phyloP scores from a whole-genome alignment of 64 coral and sea anemone genomes.

The Stichodactyla mertensii region DNA sequence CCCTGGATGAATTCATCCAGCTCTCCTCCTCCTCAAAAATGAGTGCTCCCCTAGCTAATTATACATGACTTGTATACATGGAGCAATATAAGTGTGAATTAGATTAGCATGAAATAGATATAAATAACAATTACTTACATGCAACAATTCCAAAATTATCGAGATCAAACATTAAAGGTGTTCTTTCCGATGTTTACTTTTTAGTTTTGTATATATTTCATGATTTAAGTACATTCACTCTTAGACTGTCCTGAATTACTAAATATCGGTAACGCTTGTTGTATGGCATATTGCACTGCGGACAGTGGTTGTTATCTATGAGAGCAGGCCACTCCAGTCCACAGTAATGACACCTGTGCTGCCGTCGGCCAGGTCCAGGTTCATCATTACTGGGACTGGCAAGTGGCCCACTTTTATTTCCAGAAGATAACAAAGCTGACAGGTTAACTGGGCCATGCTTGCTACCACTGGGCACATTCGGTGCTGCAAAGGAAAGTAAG shows the following conservation, averaged over 20 bases:
- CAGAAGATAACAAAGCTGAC: background rate
- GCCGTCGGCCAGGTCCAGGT: background rate
- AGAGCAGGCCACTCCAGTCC: constrained; percentile 20
- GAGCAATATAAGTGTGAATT: too few relatives aligned
- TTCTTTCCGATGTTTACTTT: too few relatives aligned
- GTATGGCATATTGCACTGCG: background rate
- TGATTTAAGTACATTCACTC: too few relatives aligned
- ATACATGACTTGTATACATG: too few relatives aligned
- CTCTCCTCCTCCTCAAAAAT: too few relatives aligned
- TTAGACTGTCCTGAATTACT: background rate
- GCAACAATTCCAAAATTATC: too few relatives aligned
- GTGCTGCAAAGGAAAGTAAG: background rate
- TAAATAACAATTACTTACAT: too few relatives aligned
- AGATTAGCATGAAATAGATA: too few relatives aligned
- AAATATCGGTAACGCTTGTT: background rate
- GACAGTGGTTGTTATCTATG: background rate
- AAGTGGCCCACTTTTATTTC: background rate
- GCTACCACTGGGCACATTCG: background rate
- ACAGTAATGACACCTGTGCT: constrained; percentile 8
- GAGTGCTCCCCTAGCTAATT: too few relatives aligned
- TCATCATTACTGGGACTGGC: background rate
- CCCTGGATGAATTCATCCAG: too few relatives aligned
- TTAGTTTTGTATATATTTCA: too few relatives aligned
- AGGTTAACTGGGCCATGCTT: background rate
- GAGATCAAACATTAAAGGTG: too few relatives aligned